phyloP scores from a whole-genome alignment of 2,113 vertebrate species.

The Otus sunia region DNA sequence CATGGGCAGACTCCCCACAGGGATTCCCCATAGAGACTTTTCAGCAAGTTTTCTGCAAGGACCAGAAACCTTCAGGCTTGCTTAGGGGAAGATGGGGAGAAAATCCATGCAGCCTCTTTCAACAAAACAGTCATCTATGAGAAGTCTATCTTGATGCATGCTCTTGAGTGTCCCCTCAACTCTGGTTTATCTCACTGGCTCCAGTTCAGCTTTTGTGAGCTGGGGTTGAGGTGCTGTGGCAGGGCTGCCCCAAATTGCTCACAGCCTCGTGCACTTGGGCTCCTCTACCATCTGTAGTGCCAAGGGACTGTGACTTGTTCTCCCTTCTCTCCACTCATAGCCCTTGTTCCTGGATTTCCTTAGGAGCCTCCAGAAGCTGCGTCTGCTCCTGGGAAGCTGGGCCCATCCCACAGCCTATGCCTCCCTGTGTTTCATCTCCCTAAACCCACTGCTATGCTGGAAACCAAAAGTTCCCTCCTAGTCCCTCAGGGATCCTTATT shows the following conservation, averaged over 20 bases:
- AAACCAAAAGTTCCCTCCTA: not conserved
- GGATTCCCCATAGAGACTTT: not conserved
- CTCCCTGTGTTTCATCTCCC: not conserved
- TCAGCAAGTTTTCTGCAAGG: not conserved
- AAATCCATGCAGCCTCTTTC: not conserved
- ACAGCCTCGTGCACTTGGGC: accelerated
- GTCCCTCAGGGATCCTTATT: slow-evolving; percentile 14
- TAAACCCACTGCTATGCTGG: not conserved
- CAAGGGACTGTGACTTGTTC: not conserved
- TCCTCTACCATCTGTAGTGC: not conserved
- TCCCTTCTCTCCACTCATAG: not conserved
- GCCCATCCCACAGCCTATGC: not conserved
- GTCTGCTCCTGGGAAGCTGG: not conserved
- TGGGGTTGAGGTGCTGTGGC: accelerated
- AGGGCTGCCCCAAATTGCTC: not conserved
- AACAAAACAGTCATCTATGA: not conserved
- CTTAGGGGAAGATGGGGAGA: not conserved
- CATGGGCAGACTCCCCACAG: not conserved
- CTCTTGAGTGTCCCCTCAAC: not conserved
- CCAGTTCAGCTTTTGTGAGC: not conserved
- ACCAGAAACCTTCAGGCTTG: not conserved
- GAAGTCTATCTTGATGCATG: accelerated
- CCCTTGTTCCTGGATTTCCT: not conserved
- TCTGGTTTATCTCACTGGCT: not conserved
- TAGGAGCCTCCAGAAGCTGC: not conserved